Conservation (phyloP, 1,140 invertebrate species). For the Oryctes rhinoceros region DNA sequence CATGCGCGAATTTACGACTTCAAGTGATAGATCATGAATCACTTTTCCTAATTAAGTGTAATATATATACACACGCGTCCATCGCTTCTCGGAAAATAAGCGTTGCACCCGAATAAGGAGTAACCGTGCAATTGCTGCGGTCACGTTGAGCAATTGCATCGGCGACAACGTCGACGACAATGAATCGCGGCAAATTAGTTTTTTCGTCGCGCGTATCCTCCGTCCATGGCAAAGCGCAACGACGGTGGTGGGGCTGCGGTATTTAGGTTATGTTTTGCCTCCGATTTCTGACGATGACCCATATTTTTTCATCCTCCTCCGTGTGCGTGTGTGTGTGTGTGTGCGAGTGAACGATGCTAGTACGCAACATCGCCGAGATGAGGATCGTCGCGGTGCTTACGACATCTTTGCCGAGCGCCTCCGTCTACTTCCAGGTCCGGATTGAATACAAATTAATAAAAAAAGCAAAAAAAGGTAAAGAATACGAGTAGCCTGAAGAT, state of each 20-base stretch:
- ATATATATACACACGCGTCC: too few relatives aligned
- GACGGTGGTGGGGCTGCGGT: conserved; percentile 6
- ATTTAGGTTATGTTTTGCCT: conserved; percentile 35
- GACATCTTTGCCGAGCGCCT: background rate
- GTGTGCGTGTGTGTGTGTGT: background rate
- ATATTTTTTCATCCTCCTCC: background rate
- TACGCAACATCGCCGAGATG: conserved; percentile 30
- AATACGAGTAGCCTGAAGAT: too few relatives aligned
- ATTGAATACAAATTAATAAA: background rate
- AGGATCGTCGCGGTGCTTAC: conserved; percentile 24
- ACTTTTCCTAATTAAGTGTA: too few relatives aligned
- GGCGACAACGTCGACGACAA: conserved; percentile 7
- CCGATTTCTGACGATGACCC: conserved; percentile 23
- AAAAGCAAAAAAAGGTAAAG: too few relatives aligned
- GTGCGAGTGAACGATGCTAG: background rate
- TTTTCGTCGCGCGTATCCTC: background rate
- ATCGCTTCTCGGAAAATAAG: background rate
- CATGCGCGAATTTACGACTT: too few relatives aligned
- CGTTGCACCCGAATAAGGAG: background rate
- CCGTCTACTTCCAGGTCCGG: background rate
- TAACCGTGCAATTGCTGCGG: background rate
- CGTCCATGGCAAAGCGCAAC: background rate
- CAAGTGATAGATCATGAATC: too few relatives aligned
- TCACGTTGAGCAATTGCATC: conserved; percentile 12
- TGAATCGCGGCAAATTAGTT: background rate